Base-by-base conservation (phyloP, 2,797 vertebrate genomes). In the Danio tinwini region DNA sequence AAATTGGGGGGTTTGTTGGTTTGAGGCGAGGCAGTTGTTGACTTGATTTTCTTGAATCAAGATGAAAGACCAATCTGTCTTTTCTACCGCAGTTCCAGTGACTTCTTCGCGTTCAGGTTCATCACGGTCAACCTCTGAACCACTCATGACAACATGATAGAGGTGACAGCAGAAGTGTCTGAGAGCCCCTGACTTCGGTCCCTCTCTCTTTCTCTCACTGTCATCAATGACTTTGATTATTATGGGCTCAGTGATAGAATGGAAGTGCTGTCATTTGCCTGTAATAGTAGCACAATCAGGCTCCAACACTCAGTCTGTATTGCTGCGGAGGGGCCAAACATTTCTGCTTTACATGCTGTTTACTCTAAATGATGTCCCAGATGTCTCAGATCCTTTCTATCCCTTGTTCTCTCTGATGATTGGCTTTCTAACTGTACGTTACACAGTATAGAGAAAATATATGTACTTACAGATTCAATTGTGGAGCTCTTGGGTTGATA, bases 221-320 rank as follows among this genome's bases (percentile, higher is more conserved):
- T 89, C 42, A 78, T 90, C 90, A 89, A 90, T 89, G 67, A 79
- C 83, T 86, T 82, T 84, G 89, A 90, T 94, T 92, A 94, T 94
- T 93, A 93, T 89, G 91, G 89, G 86, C 89, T 88, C 88, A 86
- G 86, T 87, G 87, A 88, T 71, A 84, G 85, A 75, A 82, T 87
- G 82, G 92, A 92, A 93, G 91, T 92, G 90, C 91, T 88, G 88
- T 89, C 90, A 93, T 93, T 93, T 93, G 90, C 88, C 89, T 88
- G 89, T 93, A 93, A 93, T 93, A 92, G 93, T 88, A 86, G 85
- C 88, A 90, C 92, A 94, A 93, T 94, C 92, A 92, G 85, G 82
- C 85, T 88, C 88, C 88, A 89, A 91, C 39, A 39, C 58, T 62
- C 50, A 56, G 13, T 53, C 74, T 53, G 52, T 84, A 68, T 77